Evolutionary conservation across 2,113 vertebrate species (phyloP).

Genomic region (Polyodon spathula): DNA sequence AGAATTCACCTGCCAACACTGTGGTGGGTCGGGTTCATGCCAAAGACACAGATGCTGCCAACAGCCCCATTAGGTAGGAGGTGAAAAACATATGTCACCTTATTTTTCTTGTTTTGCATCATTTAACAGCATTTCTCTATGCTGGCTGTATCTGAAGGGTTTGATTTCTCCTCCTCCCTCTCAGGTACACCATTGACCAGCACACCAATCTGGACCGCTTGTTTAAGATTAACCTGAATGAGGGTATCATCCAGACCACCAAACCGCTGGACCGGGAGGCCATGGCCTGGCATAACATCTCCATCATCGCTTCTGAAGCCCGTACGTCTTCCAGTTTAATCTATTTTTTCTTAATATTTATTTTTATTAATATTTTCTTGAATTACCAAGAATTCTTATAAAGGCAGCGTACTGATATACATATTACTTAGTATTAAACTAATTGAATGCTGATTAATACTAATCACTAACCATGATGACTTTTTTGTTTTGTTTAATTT

Average conservation of each 20-base stretch:
- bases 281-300: slow-evolving; percentile 89
- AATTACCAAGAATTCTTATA: no score
- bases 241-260: slow-evolving; percentile 82
- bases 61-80: slow-evolving; percentile 78
- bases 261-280: slow-evolving; percentile 84
- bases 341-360: no score
- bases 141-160: no score
- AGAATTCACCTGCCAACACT: slow-evolving; percentile 80
- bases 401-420: no score
- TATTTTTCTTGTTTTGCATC: background rate
- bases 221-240: slow-evolving; percentile 79
- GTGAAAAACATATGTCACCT: no score
- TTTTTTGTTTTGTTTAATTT: no score
- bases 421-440: no score
- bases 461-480: no score
- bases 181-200: slow-evolving; percentile 87
- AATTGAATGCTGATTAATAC: no score
- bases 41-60: slow-evolving; percentile 86
- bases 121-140: background rate
- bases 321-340: slow-evolving; percentile 51
- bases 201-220: slow-evolving; percentile 91
- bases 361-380: no score
- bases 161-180: no score
- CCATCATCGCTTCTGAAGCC: slow-evolving; percentile 81
- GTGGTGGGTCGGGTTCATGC: slow-evolving; percentile 87